phyloP scores from a whole-genome alignment of 2,113 vertebrate species.

The Notarius quadriscutis region DNA sequence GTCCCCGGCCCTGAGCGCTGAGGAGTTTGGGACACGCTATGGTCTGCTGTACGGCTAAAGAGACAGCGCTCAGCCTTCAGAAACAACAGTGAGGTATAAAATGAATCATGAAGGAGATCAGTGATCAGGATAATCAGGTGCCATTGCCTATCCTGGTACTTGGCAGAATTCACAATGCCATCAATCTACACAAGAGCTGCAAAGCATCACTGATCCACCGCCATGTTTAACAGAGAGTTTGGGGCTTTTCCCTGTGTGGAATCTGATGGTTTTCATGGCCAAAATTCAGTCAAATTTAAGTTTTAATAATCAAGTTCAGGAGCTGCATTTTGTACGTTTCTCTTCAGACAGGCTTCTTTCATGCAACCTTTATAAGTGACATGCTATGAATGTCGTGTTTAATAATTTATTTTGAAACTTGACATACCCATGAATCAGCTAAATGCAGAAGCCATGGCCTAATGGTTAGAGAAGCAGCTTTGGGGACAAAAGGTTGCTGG shows the following conservation, averaged over 20 bases:
- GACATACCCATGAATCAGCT: too few species aligned
- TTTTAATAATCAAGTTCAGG: neutral
- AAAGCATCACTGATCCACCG: neutral
- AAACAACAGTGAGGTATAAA: neutral
- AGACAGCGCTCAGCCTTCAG: constrained; percentile 66
- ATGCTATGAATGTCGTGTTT: neutral
- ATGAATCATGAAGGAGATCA: neutral
- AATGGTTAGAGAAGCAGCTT: too few species aligned
- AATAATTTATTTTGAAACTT: neutral
- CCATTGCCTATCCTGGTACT: neutral
- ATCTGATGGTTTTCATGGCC: neutral
- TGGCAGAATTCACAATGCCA: neutral
- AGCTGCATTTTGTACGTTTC: neutral
- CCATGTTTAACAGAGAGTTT: neutral
- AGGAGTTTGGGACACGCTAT: constrained; percentile 67
- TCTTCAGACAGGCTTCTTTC: neutral
- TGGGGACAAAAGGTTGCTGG: too few species aligned
- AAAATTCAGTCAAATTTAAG: neutral
- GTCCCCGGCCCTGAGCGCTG: constrained; percentile 73
- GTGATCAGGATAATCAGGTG: neutral
- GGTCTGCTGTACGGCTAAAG: constrained; percentile 67
- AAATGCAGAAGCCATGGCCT: too few species aligned
- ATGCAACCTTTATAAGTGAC: neutral
- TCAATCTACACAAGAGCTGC: neutral
- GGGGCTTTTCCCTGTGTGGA: neutral